Percentiles rank a stretch among this genome's conserved stretches.
Evolutionary conservation across 2,888 invertebrate genomes (phyloP).

Genomic region (Ferrisia virgata): DNA sequence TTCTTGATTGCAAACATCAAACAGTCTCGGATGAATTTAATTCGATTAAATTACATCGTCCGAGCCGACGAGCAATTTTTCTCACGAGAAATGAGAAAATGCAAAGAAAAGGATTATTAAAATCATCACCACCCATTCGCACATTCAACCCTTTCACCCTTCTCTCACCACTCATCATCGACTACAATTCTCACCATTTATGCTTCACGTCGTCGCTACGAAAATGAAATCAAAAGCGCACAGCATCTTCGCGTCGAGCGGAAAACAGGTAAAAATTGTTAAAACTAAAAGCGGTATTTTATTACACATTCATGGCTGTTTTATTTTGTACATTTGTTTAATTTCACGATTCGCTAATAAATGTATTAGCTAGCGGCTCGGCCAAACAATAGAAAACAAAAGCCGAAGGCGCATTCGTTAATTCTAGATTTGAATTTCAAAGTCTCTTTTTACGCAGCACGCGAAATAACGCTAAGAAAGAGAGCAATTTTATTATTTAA

Average conservation of each 20-base stretch:
- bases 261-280: background rate
- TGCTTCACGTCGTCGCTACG: background rate
- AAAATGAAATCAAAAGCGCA: background rate
- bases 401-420: background rate
- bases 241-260: background rate
- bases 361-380: background rate
- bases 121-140: background rate
- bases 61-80: too few relatives aligned
- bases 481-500: slow-evolving; percentile 20
- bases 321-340: background rate
- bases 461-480: background rate
- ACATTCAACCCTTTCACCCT: too few relatives aligned
- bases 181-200: background rate
- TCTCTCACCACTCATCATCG: background rate
- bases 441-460: background rate
- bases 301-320: slow-evolving; percentile 5
- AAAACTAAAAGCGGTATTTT: background rate
- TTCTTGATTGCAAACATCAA: too few relatives aligned
- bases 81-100: too few relatives aligned
- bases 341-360: background rate
- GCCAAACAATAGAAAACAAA: background rate
- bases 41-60: too few relatives aligned
- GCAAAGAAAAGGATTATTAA: background rate
- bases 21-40: too few relatives aligned
- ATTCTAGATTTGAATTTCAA: slow-evolving; percentile 22